These are phyloP conservation scores for Excalfactoria chinensis DNA, from an alignment of 2,113 vertebrate genomes.

Conservation along the genomic window DNA sequence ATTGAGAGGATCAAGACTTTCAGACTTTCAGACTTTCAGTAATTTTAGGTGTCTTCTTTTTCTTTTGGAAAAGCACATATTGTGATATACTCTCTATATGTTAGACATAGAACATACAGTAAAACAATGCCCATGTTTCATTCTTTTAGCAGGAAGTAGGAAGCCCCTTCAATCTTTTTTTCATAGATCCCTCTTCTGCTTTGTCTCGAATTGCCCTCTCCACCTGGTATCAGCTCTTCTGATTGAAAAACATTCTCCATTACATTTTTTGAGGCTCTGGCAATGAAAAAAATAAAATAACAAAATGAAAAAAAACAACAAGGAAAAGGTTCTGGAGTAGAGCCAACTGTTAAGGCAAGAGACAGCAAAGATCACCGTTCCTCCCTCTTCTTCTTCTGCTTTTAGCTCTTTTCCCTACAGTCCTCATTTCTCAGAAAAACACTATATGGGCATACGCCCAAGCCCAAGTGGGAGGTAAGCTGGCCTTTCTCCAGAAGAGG, in stretches of 20 bases:
- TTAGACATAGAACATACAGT: not conserved
- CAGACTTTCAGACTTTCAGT: not conserved
- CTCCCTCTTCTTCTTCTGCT: not conserved
- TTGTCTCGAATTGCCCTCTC: not conserved
- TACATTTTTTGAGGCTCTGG: not conserved
- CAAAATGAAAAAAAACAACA: not conserved
- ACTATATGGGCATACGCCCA: not conserved
- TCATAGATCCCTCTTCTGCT: not conserved
- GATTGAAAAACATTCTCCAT: not conserved
- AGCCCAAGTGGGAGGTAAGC: not conserved
- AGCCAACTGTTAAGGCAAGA: not conserved
- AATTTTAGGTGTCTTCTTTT: not conserved
- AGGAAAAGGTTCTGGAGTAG: not conserved
- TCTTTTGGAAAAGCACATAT: not conserved
- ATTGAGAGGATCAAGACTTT: not conserved
- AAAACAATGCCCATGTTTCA: not conserved
- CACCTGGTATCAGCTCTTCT: not conserved
- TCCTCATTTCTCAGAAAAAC: not conserved
- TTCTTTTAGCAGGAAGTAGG: not conserved
- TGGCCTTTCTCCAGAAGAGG: not conserved
- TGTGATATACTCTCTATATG: not conserved
- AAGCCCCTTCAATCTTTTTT: not conserved
- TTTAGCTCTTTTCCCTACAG: not conserved
- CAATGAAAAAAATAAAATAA: not conserved
- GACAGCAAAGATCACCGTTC: not conserved